These are phyloP conservation scores for Hydrozoanthus gracilis DNA, from an alignment of 92 coral and sea anemone genomes.

Conservation along the genomic window DNA sequence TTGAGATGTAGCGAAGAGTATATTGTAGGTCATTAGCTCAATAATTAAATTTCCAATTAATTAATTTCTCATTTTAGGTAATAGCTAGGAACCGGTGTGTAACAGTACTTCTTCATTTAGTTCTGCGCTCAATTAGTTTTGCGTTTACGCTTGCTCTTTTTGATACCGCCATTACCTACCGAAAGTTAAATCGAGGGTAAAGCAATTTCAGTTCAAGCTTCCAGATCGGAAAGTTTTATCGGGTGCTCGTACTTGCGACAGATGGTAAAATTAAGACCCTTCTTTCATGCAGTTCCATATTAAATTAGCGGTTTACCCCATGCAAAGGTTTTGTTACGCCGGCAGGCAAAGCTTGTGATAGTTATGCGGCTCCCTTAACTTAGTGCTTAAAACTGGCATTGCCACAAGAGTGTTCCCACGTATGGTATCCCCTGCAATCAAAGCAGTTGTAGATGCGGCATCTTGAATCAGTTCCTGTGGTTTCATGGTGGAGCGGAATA, in stretches of 20 bases:
- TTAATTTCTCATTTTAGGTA: conserved; percentile 25
- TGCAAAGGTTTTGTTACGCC: conserved; percentile 74
- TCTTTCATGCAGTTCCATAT: conserved; percentile 46
- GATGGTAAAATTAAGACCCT: conserved; percentile 22
- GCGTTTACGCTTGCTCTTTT: background rate
- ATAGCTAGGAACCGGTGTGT: conserved; percentile 7
- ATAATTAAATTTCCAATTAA: conserved; percentile 44
- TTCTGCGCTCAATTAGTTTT: no score
- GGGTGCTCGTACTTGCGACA: background rate
- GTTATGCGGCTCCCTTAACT: conserved; percentile 21
- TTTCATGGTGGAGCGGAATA: background rate
- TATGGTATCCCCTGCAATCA: background rate
- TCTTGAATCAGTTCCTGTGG: background rate
- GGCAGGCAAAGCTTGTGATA: conserved; percentile 57
- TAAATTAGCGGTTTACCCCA: conserved; percentile 69
- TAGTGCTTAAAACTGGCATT: conserved; percentile 1
- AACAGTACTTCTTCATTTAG: background rate
- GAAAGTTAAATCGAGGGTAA: background rate
- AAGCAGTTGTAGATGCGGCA: background rate
- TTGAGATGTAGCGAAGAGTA: background rate
- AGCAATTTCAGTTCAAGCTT: background rate
- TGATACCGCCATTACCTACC: background rate
- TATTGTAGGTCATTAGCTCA: conserved; percentile 6
- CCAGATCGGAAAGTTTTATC: background rate
- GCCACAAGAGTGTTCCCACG: background rate